phyloP scores from a whole-genome alignment of 2,797 vertebrate species.

The Pempheris klunzingeri region DNA sequence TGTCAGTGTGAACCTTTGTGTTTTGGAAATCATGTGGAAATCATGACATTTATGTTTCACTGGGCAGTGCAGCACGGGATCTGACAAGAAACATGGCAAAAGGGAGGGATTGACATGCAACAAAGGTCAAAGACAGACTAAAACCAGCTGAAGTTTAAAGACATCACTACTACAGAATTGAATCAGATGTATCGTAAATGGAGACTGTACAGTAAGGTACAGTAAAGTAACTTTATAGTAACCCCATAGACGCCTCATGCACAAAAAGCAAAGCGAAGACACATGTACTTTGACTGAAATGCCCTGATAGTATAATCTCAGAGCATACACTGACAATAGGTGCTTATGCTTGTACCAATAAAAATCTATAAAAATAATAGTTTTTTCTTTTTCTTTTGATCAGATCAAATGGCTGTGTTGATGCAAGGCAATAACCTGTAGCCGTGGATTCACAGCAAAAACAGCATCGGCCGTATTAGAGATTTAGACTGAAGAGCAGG shows the following conservation, averaged over 20 bases:
- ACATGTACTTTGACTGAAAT: neutral
- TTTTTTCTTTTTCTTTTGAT: no score
- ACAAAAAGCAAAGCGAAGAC: neutral
- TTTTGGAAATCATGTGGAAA: no score
- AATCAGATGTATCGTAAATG: no score
- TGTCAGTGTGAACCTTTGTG: no score
- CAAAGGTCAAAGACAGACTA: no score
- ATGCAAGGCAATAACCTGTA: slow-evolving; percentile 22
- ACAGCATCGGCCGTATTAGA: slow-evolving; percentile 40
- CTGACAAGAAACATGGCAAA: no score
- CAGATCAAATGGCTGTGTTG: slow-evolving; percentile 23
- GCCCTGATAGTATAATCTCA: neutral
- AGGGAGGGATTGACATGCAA: no score
- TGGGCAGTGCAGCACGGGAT: no score
- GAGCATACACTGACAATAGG: neutral
- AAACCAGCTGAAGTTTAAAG: no score
- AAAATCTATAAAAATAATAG: neutral
- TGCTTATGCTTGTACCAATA: neutral
- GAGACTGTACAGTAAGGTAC: neutral
- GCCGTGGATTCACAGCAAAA: slow-evolving; percentile 26
- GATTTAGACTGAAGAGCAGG: slow-evolving; percentile 43
- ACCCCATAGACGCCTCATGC: neutral
- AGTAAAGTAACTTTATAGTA: neutral
- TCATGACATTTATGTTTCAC: no score
- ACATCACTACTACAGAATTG: no score